These are phyloP conservation scores for Hyposoter dolosus DNA, from an alignment of 2,888 invertebrate genomes.

Conservation along the genomic window DNA sequence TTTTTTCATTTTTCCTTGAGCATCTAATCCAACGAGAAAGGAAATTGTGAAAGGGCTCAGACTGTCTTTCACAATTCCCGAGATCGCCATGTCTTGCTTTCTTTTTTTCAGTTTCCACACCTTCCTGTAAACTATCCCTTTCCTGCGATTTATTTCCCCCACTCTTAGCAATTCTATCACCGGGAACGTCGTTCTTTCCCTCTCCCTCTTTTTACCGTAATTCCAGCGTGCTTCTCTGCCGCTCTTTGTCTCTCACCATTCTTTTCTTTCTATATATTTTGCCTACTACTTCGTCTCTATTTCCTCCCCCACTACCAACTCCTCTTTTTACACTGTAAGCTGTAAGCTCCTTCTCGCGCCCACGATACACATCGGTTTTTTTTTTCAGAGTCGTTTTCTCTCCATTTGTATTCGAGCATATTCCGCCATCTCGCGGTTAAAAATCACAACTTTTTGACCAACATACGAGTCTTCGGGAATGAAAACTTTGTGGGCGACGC, in stretches of 20 bases:
- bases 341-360: background rate
- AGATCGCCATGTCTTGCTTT: background rate
- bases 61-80: background rate
- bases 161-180: background rate
- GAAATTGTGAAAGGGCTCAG: background rate
- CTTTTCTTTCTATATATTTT: constrained; percentile 3
- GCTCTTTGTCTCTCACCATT: constrained; percentile 47
- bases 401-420: background rate
- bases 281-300: background rate
- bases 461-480: constrained; percentile 24
- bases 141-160: constrained; percentile 6
- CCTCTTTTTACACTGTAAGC: background rate
- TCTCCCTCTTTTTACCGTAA: constrained; percentile 12
- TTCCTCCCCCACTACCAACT: constrained; percentile 6
- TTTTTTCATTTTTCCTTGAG: background rate
- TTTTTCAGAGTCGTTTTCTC: background rate
- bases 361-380: background rate
- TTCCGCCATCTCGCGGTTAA: constrained; percentile 31
- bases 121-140: background rate
- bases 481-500: constrained; percentile 17
- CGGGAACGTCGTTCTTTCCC: background rate
- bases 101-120: background rate
- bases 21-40: background rate
- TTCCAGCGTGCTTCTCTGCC: background rate
- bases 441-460: background rate